A percentile compares a stretch with the other conserved stretches of the same genome.
Conservation (phyloP, 2,888 invertebrate species). For the Cheilosia scutellata region DNA sequence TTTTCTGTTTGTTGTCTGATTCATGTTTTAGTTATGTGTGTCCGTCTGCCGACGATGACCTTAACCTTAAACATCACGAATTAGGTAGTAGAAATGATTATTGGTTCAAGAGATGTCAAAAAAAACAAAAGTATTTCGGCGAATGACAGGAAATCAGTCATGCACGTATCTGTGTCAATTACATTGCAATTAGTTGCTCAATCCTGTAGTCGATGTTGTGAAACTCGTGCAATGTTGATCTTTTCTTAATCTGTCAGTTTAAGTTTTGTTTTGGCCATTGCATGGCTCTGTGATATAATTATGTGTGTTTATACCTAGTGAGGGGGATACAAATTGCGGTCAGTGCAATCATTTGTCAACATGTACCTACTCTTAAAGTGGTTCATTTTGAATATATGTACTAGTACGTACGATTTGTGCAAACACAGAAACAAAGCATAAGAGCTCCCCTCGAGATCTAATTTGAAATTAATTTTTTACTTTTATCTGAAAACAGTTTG, state of each 20-base stretch:
- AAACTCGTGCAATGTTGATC: constrained; percentile 56
- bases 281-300: constrained; percentile 43
- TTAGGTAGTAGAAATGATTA: constrained; percentile 30
- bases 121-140: neutral
- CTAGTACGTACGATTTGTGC: constrained; percentile 16
- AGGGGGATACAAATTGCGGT: constrained; percentile 53
- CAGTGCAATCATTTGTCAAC: constrained; percentile 73
- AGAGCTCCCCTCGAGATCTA: constrained; percentile 17
- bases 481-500: constrained; percentile 29
- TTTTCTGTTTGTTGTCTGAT: constrained; percentile 26
- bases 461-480: constrained; percentile 32
- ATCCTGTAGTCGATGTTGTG: constrained; percentile 47
- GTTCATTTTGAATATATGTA: neutral
- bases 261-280: constrained; percentile 11
- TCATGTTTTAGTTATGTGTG: constrained; percentile 3
- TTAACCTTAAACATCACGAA: constrained; percentile 63
- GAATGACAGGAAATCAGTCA: constrained; percentile 66
- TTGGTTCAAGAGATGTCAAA: constrained; percentile 14
- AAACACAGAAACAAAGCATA: constrained; percentile 36
- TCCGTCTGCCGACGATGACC: constrained; percentile 32
- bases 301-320: neutral
- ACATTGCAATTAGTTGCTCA: constrained; percentile 72
- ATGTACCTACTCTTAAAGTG: constrained; percentile 1
- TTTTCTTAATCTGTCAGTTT: constrained; percentile 41
- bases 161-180: constrained; percentile 70